Evolutionary conservation across 2,113 vertebrate species (phyloP), one percentile per base, ranked within the genome.

Genomic region (Meriones unguiculatus): DNA sequence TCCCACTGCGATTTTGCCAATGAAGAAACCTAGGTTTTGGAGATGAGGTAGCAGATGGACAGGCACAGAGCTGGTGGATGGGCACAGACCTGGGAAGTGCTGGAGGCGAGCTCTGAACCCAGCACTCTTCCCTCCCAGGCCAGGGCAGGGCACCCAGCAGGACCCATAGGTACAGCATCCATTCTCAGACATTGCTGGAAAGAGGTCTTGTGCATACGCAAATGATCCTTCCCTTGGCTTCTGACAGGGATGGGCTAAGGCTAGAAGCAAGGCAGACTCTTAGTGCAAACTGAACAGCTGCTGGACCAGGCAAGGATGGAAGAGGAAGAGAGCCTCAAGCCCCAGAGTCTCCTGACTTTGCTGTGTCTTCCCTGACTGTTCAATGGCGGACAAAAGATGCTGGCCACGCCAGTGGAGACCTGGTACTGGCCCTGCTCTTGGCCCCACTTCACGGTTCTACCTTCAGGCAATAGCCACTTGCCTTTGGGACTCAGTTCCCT

Each of bases 81-180:
- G 32, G 2, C 41, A 46, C 25, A 1, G 7, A n/a, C 22, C 86
- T 41, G 20, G 73, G 46, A 70, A 76, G 59, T 2, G 76, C 15
- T 65, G 20, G 80, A 81, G 30, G 17, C 1, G 0, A 9, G 46
- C 46, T 89, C 32, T 32, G 67, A 86, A 95, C 64, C n/a, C 64
- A 30, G 62, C 57, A 17, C 38, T 35, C 81, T 25, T 4, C 5
- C 8, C 41, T 82, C 25, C 28, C 72, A 22, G 24, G 28, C 35
- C 24, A 9, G 59, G 0, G 6, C 24, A 9, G 59, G 0, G 6
- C 24, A 5, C 59, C 24, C 73, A 10, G 1, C 20, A 0, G 0
- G 28, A 67, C 5, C 32, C 25, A 2, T 0, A 14, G 8, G 15
- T 25, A 11, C 12, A 0, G 0, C 0, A 35, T 11, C 2, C 22